A percentile compares a stretch with the other conserved stretches of the same genome.
Evolutionary conservation across 2,113 vertebrate species (phyloP).

Genomic region (Terrapene triunguis): DNA sequence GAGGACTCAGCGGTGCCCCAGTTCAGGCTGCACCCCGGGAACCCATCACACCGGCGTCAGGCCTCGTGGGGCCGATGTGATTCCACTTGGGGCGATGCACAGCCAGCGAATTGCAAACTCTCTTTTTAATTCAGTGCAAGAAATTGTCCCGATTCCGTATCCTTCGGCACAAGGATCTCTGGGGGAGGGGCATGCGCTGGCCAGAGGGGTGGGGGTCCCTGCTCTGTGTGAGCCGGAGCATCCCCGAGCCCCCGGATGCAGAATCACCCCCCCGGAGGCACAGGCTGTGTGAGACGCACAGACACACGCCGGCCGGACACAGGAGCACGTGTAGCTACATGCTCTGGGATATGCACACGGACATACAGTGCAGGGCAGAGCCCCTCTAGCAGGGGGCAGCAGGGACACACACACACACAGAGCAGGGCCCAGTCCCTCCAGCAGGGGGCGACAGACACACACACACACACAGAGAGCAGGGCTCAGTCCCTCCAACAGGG

Average conservation of each 20-base stretch:
- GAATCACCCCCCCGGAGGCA: not conserved
- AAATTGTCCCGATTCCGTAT: not conserved
- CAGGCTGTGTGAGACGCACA: not conserved
- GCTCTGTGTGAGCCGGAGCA: too few species aligned
- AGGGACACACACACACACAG: too few species aligned
- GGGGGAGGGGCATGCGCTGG: not conserved
- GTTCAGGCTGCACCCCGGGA: too few species aligned
- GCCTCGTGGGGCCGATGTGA: too few species aligned
- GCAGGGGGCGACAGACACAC: too few species aligned
- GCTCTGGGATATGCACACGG: too few species aligned
- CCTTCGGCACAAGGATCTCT: not conserved
- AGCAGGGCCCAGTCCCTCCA: too few species aligned
- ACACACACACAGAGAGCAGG: too few species aligned
- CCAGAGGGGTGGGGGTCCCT: not conserved
- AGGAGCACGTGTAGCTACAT: not conserved
- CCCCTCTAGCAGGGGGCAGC: too few species aligned
- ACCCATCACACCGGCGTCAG: too few species aligned
- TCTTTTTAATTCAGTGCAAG: not conserved
- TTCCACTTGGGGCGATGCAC: not conserved
- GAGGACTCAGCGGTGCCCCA: too few species aligned
- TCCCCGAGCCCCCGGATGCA: not conserved
- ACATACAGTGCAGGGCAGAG: fast-evolving
- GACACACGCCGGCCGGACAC: not conserved
- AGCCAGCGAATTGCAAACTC: not conserved
- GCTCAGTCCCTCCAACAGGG: too few species aligned